Evolutionary conservation across 2,113 vertebrate species (phyloP).

Genomic region (Rhipidura dahli): DNA sequence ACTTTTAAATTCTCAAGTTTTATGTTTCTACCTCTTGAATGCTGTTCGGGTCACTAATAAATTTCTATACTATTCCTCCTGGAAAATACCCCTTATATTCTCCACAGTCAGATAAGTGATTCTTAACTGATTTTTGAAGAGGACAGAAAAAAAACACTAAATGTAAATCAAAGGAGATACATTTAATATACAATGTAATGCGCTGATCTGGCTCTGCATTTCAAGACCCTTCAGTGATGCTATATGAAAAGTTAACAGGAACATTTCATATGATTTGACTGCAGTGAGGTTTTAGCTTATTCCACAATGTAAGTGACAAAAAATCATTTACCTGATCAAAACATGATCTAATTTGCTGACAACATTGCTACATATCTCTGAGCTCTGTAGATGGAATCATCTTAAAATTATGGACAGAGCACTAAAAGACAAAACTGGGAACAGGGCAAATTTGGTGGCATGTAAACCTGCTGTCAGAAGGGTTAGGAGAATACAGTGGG

Average conservation of each 20-base stretch:
- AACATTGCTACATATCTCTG: background rate
- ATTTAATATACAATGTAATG: background rate
- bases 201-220: background rate
- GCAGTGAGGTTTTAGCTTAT: background rate
- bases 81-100: background rate
- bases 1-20: background rate
- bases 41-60: background rate
- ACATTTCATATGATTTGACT: background rate
- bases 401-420: background rate
- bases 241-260: background rate
- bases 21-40: background rate
- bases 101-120: background rate
- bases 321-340: background rate
- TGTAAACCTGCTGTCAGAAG: background rate
- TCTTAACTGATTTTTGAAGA: background rate
- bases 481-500: background rate
- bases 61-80: background rate
- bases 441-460: background rate
- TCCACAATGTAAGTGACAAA: background rate
- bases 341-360: background rate
- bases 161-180: background rate
- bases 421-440: background rate
- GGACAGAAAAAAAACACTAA: background rate
- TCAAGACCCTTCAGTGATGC: background rate
- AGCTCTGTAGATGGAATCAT: background rate